phyloP scores from a whole-genome alignment of 1,140 invertebrate genomes.

The Oryzaephilus surinamensis region DNA sequence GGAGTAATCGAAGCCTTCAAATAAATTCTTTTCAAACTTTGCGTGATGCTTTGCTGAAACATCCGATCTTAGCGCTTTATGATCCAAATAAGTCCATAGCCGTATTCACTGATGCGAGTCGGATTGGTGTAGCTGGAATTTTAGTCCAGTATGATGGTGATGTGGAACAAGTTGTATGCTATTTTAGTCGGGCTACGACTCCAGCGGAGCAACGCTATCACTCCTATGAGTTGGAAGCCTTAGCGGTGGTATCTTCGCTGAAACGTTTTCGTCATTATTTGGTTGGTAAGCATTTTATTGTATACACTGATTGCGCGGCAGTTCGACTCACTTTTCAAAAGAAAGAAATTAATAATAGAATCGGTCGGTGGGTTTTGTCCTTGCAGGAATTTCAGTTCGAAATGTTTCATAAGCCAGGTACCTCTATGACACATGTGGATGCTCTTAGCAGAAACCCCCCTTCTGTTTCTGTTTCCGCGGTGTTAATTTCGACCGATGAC shows the following conservation, averaged over 20 bases:
- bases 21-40: too few species aligned
- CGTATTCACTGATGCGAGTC: conserved; percentile 26
- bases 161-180: conserved; percentile 17
- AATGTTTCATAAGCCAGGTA: conserved; percentile 32
- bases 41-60: conserved; percentile 9
- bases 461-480: not conserved
- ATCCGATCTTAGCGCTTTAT: conserved; percentile 22
- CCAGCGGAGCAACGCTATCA: conserved; percentile 28
- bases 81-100: conserved; percentile 18
- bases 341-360: conserved; percentile 15
- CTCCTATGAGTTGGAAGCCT: conserved; percentile 30
- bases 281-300: conserved; percentile 31
- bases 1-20: too few species aligned
- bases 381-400: conserved; percentile 16
- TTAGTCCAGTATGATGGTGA: conserved; percentile 11
- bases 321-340: conserved; percentile 25
- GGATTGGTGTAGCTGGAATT: conserved; percentile 18
- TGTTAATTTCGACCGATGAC: conserved; percentile 1
- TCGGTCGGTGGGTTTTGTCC: conserved; percentile 17
- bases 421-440: conserved; percentile 24
- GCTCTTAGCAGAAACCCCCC: conserved; percentile 5
- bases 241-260: conserved; percentile 27
- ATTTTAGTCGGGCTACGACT: conserved; percentile 15
- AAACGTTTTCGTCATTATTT: conserved; percentile 25
- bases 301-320: conserved; percentile 31